A percentile compares a stretch with the other conserved stretches of the same genome.
Conservation (phyloP, 2,888 invertebrate genomes). For the Tetanocera ferruginea region DNA sequence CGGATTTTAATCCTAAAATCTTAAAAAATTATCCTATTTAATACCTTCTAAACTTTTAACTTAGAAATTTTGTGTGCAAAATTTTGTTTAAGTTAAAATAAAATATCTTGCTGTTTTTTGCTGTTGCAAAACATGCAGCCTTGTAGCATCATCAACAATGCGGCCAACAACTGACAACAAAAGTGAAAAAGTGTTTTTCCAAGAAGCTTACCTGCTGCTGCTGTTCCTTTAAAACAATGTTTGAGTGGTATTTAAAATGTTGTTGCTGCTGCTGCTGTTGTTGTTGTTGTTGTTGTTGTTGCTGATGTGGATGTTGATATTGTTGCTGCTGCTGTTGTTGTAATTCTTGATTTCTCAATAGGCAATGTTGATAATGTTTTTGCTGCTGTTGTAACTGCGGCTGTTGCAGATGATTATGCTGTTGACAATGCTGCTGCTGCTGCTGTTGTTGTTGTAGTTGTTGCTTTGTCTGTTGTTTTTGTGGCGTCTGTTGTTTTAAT, state of each 20-base stretch:
- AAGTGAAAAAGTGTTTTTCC: not conserved
- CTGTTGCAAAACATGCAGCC: not conserved
- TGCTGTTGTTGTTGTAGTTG: conserved; percentile 45
- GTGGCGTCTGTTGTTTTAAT: conserved; percentile 37
- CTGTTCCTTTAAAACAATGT: conserved; percentile 9
- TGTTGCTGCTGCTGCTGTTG: conserved; percentile 15
- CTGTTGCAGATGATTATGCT: conserved; percentile 44
- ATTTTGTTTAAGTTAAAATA: too few species aligned
- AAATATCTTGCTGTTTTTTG: not conserved
- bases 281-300: conserved; percentile 45
- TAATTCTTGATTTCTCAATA: conserved; percentile 49
- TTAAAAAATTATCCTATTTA: too few species aligned
- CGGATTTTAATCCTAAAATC: too few species aligned
- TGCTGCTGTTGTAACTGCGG: conserved; percentile 51
- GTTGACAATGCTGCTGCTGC: conserved; percentile 46
- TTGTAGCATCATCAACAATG: not conserved
- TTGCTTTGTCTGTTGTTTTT: conserved; percentile 28
- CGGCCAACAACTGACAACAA: not conserved
- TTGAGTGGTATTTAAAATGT: conserved; percentile 27
- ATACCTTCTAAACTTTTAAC: too few species aligned
- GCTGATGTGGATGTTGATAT: conserved; percentile 49
- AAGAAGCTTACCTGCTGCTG: conserved; percentile 18
- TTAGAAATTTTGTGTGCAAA: too few species aligned
- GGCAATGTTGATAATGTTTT: conserved; percentile 35
- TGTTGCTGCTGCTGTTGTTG: conserved; percentile 37